A percentile compares a stretch with the other conserved stretches of the same genome.
phyloP scores from a whole-genome alignment of 2,888 invertebrate species.

The Dolomedes plantarius region DNA sequence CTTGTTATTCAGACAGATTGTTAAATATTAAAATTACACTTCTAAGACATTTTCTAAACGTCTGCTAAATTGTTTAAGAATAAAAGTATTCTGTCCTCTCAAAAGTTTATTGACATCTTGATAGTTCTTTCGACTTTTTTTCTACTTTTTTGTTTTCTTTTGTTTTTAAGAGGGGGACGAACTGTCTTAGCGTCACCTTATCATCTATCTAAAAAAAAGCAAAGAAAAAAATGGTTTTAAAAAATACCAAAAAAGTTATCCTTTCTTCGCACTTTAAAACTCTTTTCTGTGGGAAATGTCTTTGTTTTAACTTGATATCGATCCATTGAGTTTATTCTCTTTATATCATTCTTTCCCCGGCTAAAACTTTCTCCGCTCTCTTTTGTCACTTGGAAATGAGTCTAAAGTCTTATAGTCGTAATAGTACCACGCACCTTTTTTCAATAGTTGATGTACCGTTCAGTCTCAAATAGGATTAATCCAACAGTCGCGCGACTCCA shows the following conservation, averaged over 20 bases:
- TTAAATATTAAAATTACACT: no score
- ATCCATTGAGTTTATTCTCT: slow-evolving; percentile 46
- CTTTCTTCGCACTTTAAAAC: slow-evolving; percentile 65
- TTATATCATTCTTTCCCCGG: background rate
- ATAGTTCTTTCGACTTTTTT: slow-evolving; percentile 12
- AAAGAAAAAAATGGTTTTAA: slow-evolving; percentile 29
- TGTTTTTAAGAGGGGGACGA: slow-evolving; percentile 18
- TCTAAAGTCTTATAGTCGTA: background rate
- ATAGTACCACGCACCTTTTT: background rate
- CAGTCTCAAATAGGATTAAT: background rate
- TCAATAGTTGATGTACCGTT: background rate
- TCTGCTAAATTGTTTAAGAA: no score
- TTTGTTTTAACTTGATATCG: slow-evolving; percentile 66
- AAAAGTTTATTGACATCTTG: background rate
- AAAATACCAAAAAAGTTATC: slow-evolving; percentile 55
- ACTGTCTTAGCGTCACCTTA: slow-evolving; percentile 3
- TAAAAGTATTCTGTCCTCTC: background rate
- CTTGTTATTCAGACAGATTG: no score
- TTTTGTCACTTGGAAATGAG: background rate
- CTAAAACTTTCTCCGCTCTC: background rate
- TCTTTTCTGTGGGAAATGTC: slow-evolving; percentile 63
- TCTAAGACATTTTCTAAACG: background rate
- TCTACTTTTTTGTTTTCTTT: slow-evolving; percentile 29
- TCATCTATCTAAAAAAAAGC: background rate
- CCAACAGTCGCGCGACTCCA: background rate